Evolutionary conservation across 2,888 invertebrate species (phyloP), one percentile per base, ranked within the genome.

Genomic region (Ormyrus nitidulus): DNA sequence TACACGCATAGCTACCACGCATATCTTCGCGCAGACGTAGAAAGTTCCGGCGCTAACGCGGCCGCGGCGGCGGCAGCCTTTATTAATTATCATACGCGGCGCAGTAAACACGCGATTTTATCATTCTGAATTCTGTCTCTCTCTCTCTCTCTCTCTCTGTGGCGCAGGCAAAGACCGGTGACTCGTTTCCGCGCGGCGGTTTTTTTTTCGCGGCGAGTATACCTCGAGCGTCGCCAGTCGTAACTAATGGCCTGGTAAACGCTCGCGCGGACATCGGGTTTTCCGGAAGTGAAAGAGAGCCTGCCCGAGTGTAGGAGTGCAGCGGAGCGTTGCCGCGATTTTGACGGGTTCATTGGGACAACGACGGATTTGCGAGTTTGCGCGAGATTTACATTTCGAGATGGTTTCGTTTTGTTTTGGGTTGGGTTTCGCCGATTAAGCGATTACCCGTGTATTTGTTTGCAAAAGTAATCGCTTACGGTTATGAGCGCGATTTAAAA

Each of bases 101-200:
- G 71, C 46, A 44, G 72, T 76, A 80, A 80, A 80, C 72, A 68
- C 68, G 77, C 72, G 77, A 80, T 68, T 80, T 80, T 77, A 80
- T 80, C 80, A 76, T 72, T 68, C 8, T 11, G 56, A 51, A 68
- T 51, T n/a, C n/a, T n/a, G n/a, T n/a, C n/a, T n/a, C n/a, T 64
- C 79, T 34, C 62, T n/a, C 34, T 61, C n/a, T 49, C 9, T 6
- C 5, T 19, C 1, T 19, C 19, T 34, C 34, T 9, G 7, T n/a
- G 11, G 11, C 56, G 13, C 61, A 7, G 65, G 44, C 58, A 34
- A 6, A 19, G 7, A 73, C 4, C 48, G 46, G 48, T 46, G 34
- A 19, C 13, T 13, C 8, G 64, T 48, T 13, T 70, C 34, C 34
- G 34, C 34, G 13, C 19, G 19, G 19, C 19, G 19, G 19, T n/a